A percentile compares a stretch with the other conserved stretches of the same genome.
phyloP scores from a whole-genome alignment of 2,888 invertebrate species.

The Agrochola litura region DNA sequence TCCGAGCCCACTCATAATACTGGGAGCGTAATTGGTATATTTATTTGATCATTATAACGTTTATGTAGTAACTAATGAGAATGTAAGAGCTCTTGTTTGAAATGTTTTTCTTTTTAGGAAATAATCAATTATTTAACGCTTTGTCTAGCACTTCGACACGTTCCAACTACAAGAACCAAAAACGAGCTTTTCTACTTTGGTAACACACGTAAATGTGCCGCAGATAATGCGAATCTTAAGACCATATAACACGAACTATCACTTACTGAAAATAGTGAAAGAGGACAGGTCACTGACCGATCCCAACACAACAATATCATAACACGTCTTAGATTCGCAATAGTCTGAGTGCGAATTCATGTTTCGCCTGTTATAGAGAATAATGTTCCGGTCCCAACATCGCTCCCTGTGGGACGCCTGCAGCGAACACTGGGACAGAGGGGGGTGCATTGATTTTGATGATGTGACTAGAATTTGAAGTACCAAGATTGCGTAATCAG shows the following conservation, averaged over 20 bases:
- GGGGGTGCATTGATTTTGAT: constrained; percentile 52
- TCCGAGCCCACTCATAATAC: not conserved
- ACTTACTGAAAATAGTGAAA: constrained; percentile 48
- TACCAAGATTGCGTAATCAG: constrained; percentile 13
- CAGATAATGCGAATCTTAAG: constrained; percentile 7
- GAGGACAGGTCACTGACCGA: constrained; percentile 51
- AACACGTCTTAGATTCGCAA: constrained; percentile 58
- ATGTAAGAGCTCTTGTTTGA: not conserved
- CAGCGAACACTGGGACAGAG: constrained; percentile 19
- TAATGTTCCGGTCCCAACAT: constrained; percentile 53
- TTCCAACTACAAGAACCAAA: not conserved
- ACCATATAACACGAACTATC: constrained; percentile 41
- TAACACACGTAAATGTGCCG: not conserved
- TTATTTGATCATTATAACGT: constrained; percentile 4
- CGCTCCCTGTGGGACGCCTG: constrained; percentile 60
- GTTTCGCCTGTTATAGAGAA: constrained; percentile 51
- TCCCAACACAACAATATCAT: constrained; percentile 58
- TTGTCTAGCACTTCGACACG: not conserved
- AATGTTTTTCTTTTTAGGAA: not conserved
- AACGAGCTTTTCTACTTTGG: constrained; percentile 7
- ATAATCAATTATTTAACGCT: not conserved
- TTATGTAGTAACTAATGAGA: not conserved
- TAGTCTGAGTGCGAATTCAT: constrained; percentile 67
- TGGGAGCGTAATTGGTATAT: constrained; percentile 1
- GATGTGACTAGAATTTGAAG: constrained; percentile 41